phyloP scores from a whole-genome alignment of 2,888 invertebrate species.

The Fragum whitleyi region DNA sequence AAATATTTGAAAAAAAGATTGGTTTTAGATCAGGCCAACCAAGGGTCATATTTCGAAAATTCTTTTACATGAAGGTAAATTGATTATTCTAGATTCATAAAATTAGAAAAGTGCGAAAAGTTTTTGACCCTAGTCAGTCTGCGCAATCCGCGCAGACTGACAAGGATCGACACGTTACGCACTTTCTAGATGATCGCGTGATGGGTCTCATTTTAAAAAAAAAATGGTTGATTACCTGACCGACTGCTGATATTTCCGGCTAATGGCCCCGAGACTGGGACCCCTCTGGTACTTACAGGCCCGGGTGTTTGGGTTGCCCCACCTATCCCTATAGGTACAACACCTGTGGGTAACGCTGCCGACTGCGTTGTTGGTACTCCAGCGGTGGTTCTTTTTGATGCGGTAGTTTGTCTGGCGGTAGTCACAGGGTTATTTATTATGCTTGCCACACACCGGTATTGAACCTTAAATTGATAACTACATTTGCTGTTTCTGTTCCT shows the following conservation, averaged over 20 bases:
- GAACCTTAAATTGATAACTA: background rate
- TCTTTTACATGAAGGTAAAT: too few relatives aligned
- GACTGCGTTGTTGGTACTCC: slow-evolving; percentile 55
- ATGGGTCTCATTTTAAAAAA: too few relatives aligned
- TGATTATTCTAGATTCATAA: too few relatives aligned
- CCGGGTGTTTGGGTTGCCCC: background rate
- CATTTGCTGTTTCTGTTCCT: too few relatives aligned
- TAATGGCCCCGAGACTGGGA: background rate
- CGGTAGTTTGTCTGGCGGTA: background rate
- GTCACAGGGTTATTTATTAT: slow-evolving; percentile 4
- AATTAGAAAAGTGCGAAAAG: too few relatives aligned
- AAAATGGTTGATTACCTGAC: background rate
- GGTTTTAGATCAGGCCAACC: too few relatives aligned
- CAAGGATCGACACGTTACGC: too few relatives aligned
- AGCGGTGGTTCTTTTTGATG: slow-evolving; percentile 25
- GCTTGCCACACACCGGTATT: slow-evolving; percentile 6
- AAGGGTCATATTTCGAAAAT: too few relatives aligned
- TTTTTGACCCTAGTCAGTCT: too few relatives aligned
- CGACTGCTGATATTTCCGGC: background rate
- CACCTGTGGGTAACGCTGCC: slow-evolving; percentile 32
- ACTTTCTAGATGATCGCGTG: too few relatives aligned
- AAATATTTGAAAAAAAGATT: too few relatives aligned
- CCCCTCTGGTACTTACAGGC: background rate
- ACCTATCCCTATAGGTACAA: slow-evolving; percentile 13
- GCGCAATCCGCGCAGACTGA: too few relatives aligned